Evolutionary conservation across 2,888 invertebrate genomes (phyloP), one percentile per base, ranked within the genome.

Genomic region (Elgonia sp.): DNA sequence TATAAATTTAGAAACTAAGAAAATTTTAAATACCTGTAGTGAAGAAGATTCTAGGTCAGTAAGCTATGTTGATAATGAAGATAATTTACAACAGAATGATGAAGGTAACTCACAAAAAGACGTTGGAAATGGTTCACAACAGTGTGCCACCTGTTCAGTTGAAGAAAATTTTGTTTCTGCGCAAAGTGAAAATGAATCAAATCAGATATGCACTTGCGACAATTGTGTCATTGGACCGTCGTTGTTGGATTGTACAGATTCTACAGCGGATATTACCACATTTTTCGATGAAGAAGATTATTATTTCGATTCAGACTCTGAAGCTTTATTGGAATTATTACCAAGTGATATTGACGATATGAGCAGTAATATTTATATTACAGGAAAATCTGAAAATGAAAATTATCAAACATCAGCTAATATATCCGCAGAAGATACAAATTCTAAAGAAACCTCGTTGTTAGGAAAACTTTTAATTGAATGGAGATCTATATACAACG

Each of bases 401-500:
- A 16, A 46, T 1, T 46, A 10, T 46, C 46, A 14, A 5, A 46
- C 46, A 46, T 2, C 7, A 14, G 16, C 2, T 46, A 7, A 16
- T 14, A 46, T 46, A 46, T 7, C 46, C 46, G 16, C 46, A 14
- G 7, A 42, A 42, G 7, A 42, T 42, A 9, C 42, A 14, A 46
- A 46, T 46, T 46, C 46, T 10, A 46, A 42, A 42, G 42, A 46
- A 46, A 46, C 46, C 16, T 46, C 46, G 2, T 7, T 7, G 2
- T 16, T 46, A 16, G 46, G 12, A 2, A 46, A 46, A 46, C 18
- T 0, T 8, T 57, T 73, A 57, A 37, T 20, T 57, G 57, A 40
- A 57, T 73, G 73, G 73, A 55, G 18, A 57, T n/a, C 14, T 10
- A 57, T 57, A 40, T 73, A 57, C 39, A 73, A 57, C 12, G 39